Conservation (phyloP, 2,797 vertebrate species). For the Mallotus villosus region DNA sequence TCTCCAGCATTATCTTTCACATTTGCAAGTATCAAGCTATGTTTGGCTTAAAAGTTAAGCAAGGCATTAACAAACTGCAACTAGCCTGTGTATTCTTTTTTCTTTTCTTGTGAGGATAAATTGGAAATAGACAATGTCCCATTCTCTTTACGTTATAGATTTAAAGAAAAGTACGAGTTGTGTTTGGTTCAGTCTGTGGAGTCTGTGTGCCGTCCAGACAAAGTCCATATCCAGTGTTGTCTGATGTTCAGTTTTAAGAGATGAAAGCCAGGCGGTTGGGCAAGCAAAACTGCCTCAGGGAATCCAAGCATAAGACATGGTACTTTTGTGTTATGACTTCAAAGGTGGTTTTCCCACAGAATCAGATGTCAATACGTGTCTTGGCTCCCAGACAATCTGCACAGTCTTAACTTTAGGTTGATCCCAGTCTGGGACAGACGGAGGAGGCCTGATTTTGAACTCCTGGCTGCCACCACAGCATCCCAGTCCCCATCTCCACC, state of each 20-base stretch:
- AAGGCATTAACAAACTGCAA: not conserved
- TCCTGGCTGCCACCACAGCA: not conserved
- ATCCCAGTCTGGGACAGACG: not conserved
- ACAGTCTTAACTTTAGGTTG: not conserved
- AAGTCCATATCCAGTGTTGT: not conserved
- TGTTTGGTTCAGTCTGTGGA: not conserved
- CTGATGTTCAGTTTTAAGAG: not conserved
- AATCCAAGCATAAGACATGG: not conserved
- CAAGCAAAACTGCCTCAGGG: not conserved
- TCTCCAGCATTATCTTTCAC: constrained; percentile 27
- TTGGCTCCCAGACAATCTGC: not conserved
- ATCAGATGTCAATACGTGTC: not conserved
- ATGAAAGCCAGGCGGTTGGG: not conserved
- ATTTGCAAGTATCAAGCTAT: constrained; percentile 9
- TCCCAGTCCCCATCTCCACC: not conserved
- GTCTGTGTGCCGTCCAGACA: not conserved
- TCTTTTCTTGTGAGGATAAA: not conserved
- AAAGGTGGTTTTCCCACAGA: not conserved
- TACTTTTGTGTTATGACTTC: not conserved
- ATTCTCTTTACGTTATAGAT: not conserved
- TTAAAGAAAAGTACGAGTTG: not conserved
- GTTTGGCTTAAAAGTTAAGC: constrained; percentile 8
- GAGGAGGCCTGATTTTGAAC: constrained; percentile 19
- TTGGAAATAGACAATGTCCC: not conserved
- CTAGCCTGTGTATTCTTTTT: constrained; percentile 7